A percentile compares a stretch with the other conserved stretches of the same genome.
Conservation (phyloP, 2,888 invertebrate genomes). For the Xanthorhoe spadicearia region DNA sequence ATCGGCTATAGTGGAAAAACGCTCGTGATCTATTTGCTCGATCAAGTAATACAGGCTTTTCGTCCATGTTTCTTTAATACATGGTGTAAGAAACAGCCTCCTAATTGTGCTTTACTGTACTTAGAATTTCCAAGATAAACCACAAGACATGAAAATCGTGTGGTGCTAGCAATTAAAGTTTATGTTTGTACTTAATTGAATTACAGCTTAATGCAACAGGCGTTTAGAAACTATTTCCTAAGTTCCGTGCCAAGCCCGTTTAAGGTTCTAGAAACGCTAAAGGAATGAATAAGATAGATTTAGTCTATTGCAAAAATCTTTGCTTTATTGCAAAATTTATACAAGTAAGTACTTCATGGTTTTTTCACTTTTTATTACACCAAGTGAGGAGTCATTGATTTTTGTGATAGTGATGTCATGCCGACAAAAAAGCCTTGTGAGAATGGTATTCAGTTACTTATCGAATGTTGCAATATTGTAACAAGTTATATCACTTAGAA, state of each 20-base stretch:
- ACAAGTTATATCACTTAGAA: background rate
- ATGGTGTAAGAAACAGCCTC: background rate
- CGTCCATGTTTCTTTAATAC: background rate
- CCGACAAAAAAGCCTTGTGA: background rate
- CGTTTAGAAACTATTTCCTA: conserved; percentile 19
- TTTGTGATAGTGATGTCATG: background rate
- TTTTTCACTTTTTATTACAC: background rate
- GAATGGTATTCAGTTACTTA: background rate
- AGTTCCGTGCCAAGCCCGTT: conserved; percentile 17
- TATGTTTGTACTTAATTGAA: conserved; percentile 25
- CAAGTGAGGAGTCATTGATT: background rate
- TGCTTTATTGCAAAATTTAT: background rate
- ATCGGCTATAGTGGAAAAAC: background rate
- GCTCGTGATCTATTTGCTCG: background rate
- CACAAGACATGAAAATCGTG: conserved; percentile 59
- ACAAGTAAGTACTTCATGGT: too few relatives aligned
- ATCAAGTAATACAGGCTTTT: background rate
- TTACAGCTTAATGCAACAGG: conserved; percentile 19
- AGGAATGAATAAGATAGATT: background rate
- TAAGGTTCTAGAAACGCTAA: conserved; percentile 5
- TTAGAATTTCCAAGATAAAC: conserved; percentile 45
- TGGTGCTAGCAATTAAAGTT: conserved; percentile 42
- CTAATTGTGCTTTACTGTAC: background rate
- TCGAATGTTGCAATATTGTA: background rate
- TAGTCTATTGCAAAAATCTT: background rate